phyloP scores from a whole-genome alignment of 1,140 invertebrate species.

The Rhopalosiphum maidis region DNA sequence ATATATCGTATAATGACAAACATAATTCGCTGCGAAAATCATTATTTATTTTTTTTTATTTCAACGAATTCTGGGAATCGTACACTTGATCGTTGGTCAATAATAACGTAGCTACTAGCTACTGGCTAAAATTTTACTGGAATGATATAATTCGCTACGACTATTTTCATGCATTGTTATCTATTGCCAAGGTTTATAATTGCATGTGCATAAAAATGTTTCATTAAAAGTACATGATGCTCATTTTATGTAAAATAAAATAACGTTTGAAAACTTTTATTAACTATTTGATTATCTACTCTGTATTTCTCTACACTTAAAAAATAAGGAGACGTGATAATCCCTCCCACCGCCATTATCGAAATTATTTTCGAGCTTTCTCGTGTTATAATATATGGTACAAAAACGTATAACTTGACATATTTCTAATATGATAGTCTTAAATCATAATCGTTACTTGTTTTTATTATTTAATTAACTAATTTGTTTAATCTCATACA shows the following conservation, averaged over 20 bases:
- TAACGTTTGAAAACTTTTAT: not conserved
- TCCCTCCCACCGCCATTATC: accelerated
- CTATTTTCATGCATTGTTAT: not conserved
- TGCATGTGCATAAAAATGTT: not conserved
- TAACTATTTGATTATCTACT: not conserved
- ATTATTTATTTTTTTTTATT: constrained; percentile 6
- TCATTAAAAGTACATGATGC: too few species aligned
- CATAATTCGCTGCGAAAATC: not conserved
- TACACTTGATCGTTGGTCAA: not conserved
- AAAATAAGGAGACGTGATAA: not conserved
- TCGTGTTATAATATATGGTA: not conserved
- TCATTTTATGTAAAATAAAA: too few species aligned
- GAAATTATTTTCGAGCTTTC: not conserved
- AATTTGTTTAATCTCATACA: not conserved
- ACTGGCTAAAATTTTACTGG: not conserved
- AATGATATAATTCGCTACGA: not conserved
- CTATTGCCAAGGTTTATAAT: not conserved
- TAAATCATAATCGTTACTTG: not conserved
- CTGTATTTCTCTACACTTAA: not conserved
- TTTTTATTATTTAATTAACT: not conserved
- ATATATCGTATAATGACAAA: not conserved
- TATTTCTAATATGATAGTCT: not conserved
- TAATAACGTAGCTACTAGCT: not conserved
- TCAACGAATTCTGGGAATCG: not conserved
- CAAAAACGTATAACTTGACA: not conserved